phyloP scores from a whole-genome alignment of 1,140 invertebrate genomes.

The Zaprionus inermis region DNA sequence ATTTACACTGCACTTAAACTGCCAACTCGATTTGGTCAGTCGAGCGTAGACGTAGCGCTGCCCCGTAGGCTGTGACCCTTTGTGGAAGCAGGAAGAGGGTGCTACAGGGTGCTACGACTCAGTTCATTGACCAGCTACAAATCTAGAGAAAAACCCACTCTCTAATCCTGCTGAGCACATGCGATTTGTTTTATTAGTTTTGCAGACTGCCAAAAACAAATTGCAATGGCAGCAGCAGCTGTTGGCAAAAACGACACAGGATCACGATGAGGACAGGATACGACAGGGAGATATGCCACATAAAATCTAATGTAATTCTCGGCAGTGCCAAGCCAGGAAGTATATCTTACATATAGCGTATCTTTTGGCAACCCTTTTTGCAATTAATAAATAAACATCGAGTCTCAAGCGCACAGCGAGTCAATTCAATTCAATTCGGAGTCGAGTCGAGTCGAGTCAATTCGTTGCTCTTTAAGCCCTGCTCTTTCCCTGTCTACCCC shows the following conservation, averaged over 20 bases:
- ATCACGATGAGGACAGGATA: constrained; percentile 1
- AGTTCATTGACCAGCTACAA: constrained; percentile 73
- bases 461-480: constrained; percentile 39
- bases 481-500: background rate
- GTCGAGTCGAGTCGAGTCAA: constrained; percentile 2
- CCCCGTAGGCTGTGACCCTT: constrained; percentile 38
- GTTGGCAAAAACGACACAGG: constrained; percentile 49
- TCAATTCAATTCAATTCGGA: constrained; percentile 12
- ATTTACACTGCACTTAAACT: constrained; percentile 73
- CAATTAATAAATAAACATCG: constrained; percentile 74
- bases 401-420: background rate
- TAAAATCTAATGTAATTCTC: constrained; percentile 32
- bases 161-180: constrained; percentile 50
- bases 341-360: constrained; percentile 2
- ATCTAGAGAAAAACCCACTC: constrained; percentile 53
- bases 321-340: constrained; percentile 7
- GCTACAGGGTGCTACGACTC: constrained; percentile 2
- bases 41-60: constrained; percentile 31
- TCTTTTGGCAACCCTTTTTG: constrained; percentile 66
- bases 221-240: constrained; percentile 55
- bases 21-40: constrained; percentile 61
- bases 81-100: background rate
- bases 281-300: constrained; percentile 34
- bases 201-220: constrained; percentile 54
- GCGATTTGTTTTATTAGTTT: constrained; percentile 81